phyloP scores from a whole-genome alignment of 2,888 invertebrate species.

The Luperina nickerlii region DNA sequence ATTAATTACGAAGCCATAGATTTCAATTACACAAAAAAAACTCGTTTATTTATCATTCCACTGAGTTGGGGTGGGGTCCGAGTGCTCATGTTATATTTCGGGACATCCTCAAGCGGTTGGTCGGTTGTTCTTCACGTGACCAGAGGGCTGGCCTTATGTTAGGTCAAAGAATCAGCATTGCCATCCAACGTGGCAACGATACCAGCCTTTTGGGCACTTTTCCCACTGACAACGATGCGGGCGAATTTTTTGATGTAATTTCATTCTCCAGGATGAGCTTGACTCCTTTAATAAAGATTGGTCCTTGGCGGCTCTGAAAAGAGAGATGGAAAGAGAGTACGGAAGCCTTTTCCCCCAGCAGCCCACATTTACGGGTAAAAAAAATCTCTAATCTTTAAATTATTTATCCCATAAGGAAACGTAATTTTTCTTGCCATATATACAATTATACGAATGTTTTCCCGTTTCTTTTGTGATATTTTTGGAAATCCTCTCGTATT shows the following conservation, averaged over 20 bases:
- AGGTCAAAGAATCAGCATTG: too few species aligned
- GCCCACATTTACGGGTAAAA: background rate
- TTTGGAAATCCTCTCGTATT: slow-evolving; percentile 8
- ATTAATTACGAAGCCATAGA: background rate
- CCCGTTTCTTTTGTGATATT: slow-evolving; percentile 28
- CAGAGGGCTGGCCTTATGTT: too few species aligned
- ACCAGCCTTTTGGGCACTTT: background rate
- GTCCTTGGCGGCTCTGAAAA: too few species aligned
- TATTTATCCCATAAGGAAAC: slow-evolving; percentile 5
- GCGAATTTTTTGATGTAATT: background rate
- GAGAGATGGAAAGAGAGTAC: too few species aligned
- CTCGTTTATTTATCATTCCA: too few species aligned
- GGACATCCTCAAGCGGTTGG: background rate
- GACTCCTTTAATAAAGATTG: too few species aligned
- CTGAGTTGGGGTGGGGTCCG: too few species aligned
- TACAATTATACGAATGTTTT: slow-evolving; percentile 29
- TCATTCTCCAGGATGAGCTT: too few species aligned
- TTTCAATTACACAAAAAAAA: too few species aligned
- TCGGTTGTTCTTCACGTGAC: too few species aligned
- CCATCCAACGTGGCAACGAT: background rate
- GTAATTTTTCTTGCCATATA: slow-evolving; percentile 7
- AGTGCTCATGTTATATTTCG: background rate
- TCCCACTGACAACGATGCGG: background rate
- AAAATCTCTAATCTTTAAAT: background rate
- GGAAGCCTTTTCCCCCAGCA: too few species aligned